Base-by-base conservation (phyloP, 2,888 invertebrate genomes). In the Uloborus plumipes region DNA sequence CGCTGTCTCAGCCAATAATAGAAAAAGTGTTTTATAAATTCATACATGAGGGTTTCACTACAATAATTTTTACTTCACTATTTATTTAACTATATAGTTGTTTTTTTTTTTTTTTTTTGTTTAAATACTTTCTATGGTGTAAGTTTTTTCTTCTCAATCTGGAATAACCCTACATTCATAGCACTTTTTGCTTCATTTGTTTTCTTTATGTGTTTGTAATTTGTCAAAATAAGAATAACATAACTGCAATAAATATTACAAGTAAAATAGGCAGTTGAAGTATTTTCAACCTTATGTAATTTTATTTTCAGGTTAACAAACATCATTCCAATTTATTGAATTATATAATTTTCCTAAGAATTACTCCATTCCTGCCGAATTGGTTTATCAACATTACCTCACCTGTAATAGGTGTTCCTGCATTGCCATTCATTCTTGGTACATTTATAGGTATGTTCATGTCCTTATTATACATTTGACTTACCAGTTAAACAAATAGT, bases 351-450 rank as follows among this genome's bases (percentile, higher is more conserved):
- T 99, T 99, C 89, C 91, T 99, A 86, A 92, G 99, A 86, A 95
- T 99, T 88, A 99, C 99, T 39, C 99, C 99, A 73, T 94, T 99
- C 88, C 91, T 99, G 87, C 99, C 99, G 11, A 99, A 99, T 90
- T 99, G 99, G 99, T 98, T 99, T 89, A 98, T 98, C 86, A 98
- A 98, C 90, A 92, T 99, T 88, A 94, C 96, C 0, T 95, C 98
- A 85, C 99, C 99, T 58, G 95, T 99, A 53, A 94, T 99, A 87
- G 97, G 97, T 87, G 98, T 99, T 53, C 98, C 98, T 0, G 89
- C 99, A 84, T 88, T 92, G 85, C 96, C 96, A 83, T 99, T 99
- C 90, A 96, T 95, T 85, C 88, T 97, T 79, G 99, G 99, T 85
- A 99, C 99, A 82, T 98, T 99, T 89, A 91, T 99, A 85, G 96